Evolutionary conservation across 2,888 invertebrate species (phyloP), one percentile per base, ranked within the genome.

Genomic region (Argyresthia albistria): DNA sequence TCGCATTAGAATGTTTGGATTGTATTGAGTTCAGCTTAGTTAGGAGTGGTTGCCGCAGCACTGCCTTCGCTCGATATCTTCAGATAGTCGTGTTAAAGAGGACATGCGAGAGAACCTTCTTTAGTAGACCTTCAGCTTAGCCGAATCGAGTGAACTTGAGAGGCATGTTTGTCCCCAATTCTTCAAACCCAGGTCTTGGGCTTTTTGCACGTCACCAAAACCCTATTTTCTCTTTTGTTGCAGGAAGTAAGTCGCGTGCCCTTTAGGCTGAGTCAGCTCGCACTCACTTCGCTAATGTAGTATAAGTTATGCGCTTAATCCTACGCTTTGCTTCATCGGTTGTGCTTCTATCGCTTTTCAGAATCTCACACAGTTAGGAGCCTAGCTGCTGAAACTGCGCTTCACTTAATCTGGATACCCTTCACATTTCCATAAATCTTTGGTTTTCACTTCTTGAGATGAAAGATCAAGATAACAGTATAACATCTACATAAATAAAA

Each of bases 231-330:
- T 86, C 80, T 84, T 84, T 87, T 88, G 84, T 88, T 88, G 72
- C 88, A 88, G 88, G 88, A 88, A 88, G 88, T 88, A 88, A 88
- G 88, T 88, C 82, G 72, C 77, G 80, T 83, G 82, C 75, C 80
- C 73, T 80, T 80, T 83, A 76, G 74, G 80, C 80, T 79, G 82
- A 70, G 76, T 77, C 84, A 76, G 79, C 83, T 78, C 73, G 74
- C 77, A 76, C 70, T 72, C 69, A 79, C 80, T 79, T 78, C 70
- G 76, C 72, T 81, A 75, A 69, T 70, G 70, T 82, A 81, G 81
- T 76, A 77, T 80, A 78, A 80, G 81, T 66, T 77, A 73, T 71
- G 65, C 62, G 61, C 62, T 42, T 82, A 82, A 81, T 15, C 16
- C 25, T n/a, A 16, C 69, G 82, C 86, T 80, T 84, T 67, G 79